Evolutionary conservation across 2,888 invertebrate species (phyloP), one percentile per base, ranked within the genome.

Genomic region (Punctoribates punctum): DNA sequence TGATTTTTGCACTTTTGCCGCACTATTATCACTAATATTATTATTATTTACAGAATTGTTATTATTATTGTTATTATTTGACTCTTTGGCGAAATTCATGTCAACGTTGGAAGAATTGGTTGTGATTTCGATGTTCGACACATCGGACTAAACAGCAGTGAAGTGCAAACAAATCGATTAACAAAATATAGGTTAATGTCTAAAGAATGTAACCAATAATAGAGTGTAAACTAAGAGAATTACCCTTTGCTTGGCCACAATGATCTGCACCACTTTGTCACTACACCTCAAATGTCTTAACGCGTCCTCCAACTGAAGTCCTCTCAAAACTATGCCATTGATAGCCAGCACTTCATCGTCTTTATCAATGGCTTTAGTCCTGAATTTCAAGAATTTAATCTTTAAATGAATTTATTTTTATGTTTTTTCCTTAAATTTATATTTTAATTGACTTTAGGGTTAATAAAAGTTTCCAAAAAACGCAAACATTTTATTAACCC

Each of bases 311-410:
- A 80, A 76, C 34, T 77, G 75, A 83, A 93, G 87, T 75, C 93
- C 93, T 83, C 91, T 89, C 81, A 96, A 89, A 38, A 89, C 87
- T 82, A 88, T 88, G 79, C 91, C 91, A 85, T 96, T 96, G 75
- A 96, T 91, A 80, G 92, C 91, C 82, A 94, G 86, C 82, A 96
- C 93, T 87, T 95, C 93, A 85, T 96, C 96, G 82, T 94, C 94
- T 91, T 78, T 79, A 25, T 78, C 75, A 57, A 80, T 73, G 48
- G 46, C 46, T 72, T 72, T 46, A 8, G 72, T 46, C 15, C 72
- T 72, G 20, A 46, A 72, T 29, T 34, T 62, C 15, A 20, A 65
- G 23, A 73, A n/a, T 54, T 29, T 54, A 54, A 54, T 20, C 54
- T 62, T 42, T 34, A 34, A 34, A 5, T 34, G 34, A 34, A 5